These are phyloP conservation scores for Agonum fuliginosum DNA, from an alignment of 2,888 invertebrate species.

Conservation along the genomic window DNA sequence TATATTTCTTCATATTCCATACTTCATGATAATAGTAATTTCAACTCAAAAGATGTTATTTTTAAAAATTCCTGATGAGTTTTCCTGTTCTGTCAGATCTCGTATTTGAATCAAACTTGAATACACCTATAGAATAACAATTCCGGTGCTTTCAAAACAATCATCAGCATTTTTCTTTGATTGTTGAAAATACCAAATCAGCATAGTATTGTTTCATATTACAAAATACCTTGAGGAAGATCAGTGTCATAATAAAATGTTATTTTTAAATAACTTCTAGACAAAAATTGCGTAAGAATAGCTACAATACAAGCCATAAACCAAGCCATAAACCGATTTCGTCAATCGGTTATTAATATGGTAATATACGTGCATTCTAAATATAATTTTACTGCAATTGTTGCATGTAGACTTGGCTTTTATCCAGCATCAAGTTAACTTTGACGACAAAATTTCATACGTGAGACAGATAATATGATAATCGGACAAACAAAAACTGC, in stretches of 20 bases:
- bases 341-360: conserved; percentile 23
- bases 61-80: too few relatives aligned
- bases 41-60: too few relatives aligned
- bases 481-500: conserved; percentile 27
- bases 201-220: conserved; percentile 44
- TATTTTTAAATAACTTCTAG: not conserved
- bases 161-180: conserved; percentile 22
- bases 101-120: too few relatives aligned
- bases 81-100: not conserved
- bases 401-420: conserved; percentile 45
- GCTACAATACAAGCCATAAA: conserved; percentile 8
- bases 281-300: not conserved
- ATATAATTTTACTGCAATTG: conserved; percentile 58
- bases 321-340: conserved; percentile 11
- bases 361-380: conserved; percentile 53
- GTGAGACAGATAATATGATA: conserved; percentile 29
- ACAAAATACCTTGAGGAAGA: conserved; percentile 48
- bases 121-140: too few relatives aligned
- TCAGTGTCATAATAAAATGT: conserved; percentile 45
- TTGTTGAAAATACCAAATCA: not conserved
- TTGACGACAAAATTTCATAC: conserved; percentile 56
- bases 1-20: too few relatives aligned
- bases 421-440: conserved; percentile 44
- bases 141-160: conserved; percentile 1
- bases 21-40: too few relatives aligned